phyloP scores from a whole-genome alignment of 2,113 vertebrate species.

The Melozone crissalis region DNA sequence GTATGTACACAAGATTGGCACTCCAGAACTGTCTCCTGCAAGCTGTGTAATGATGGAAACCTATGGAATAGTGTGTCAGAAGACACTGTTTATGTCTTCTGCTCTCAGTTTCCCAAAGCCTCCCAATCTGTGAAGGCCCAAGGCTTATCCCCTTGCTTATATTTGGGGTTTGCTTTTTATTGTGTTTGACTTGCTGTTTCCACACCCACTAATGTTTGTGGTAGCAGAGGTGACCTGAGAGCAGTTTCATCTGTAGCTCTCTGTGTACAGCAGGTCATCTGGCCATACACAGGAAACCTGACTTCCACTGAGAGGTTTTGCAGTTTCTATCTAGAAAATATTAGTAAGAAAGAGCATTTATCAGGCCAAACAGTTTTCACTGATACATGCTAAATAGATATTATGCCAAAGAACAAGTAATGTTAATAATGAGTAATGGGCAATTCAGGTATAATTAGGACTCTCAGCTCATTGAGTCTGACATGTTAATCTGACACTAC shows the following conservation, averaged over 20 bases:
- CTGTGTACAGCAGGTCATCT: background rate
- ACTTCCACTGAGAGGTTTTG: background rate
- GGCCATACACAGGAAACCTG: background rate
- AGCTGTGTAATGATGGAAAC: too few species aligned
- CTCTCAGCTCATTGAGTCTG: background rate
- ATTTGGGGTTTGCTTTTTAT: background rate
- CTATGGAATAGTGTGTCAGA: too few species aligned
- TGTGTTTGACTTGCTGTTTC: background rate
- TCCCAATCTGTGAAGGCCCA: background rate
- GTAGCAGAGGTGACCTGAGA: background rate
- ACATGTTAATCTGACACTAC: background rate
- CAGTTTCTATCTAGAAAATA: background rate
- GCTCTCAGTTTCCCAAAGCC: too few species aligned
- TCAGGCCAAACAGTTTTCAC: background rate
- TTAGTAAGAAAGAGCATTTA: background rate
- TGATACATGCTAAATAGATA: background rate
- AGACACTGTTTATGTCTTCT: too few species aligned
- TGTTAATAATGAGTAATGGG: background rate
- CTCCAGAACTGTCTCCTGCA: too few species aligned
- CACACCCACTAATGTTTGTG: background rate
- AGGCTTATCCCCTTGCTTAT: background rate
- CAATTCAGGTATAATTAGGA: background rate
- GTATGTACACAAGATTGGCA: too few species aligned
- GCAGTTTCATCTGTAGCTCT: background rate
- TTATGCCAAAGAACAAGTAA: background rate